Conservation (phyloP, 1,140 invertebrate species). For the Latrodectus geometricus region DNA sequence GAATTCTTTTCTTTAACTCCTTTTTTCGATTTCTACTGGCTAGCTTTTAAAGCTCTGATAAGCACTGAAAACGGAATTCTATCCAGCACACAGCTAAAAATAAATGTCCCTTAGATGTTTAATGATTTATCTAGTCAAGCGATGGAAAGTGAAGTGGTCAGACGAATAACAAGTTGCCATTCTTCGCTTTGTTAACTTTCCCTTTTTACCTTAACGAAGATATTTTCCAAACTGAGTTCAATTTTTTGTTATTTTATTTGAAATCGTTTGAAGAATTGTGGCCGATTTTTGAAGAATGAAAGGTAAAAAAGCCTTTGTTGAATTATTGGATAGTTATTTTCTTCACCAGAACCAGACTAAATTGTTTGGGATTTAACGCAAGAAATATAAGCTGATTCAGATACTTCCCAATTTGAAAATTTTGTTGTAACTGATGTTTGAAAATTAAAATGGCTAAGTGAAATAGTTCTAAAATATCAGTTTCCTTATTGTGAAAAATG, state of each 20-base stretch:
- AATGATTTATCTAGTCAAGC: constrained; percentile 57
- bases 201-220: constrained; percentile 44
- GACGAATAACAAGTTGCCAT: constrained; percentile 31
- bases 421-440: no score
- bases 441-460: no score
- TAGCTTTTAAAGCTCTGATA: constrained; percentile 26
- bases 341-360: not conserved
- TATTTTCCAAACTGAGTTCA: constrained; percentile 14
- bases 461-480: no score
- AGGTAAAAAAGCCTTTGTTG: not conserved
- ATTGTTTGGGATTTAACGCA: constrained; percentile 1
- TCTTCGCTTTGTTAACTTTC: constrained; percentile 43
- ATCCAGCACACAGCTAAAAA: constrained; percentile 16
- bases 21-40: not conserved
- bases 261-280: constrained; percentile 38
- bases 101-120: constrained; percentile 57
- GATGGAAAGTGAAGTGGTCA: constrained; percentile 55
- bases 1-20: constrained; percentile 1
- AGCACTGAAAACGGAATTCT: constrained; percentile 25
- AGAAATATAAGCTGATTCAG: not conserved
- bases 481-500: no score
- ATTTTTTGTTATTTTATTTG: not conserved
- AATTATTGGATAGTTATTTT: constrained; percentile 39
- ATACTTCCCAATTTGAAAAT: no score
- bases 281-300: not conserved